Conservation (phyloP, 2,113 vertebrate genomes). For the Camelus dromedarius region DNA sequence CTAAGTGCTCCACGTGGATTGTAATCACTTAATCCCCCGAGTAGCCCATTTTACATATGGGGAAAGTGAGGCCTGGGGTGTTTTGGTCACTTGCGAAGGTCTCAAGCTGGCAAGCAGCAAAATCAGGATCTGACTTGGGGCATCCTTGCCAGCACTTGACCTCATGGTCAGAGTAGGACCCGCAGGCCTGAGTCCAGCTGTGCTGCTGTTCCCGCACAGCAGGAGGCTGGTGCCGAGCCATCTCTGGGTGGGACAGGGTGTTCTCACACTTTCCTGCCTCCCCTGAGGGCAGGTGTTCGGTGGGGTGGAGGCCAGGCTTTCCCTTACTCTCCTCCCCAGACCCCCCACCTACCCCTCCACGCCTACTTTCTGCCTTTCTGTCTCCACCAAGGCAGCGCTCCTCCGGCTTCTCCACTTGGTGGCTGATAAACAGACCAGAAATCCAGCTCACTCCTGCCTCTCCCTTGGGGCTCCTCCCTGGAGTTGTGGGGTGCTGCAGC, state of each 20-base stretch:
- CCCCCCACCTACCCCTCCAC: fast-evolving
- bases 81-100: neutral
- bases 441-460: neutral
- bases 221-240: too few species aligned
- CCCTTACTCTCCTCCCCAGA: too few species aligned
- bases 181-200: too few species aligned
- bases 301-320: fast-evolving
- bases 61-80: neutral
- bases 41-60: neutral
- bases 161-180: neutral
- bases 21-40: neutral
- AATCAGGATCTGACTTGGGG: neutral
- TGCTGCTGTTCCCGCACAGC: too few species aligned
- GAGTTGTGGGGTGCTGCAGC: neutral
- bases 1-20: fast-evolving
- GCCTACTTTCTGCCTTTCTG: neutral
- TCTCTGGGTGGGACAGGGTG: neutral
- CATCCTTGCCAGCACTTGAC: neutral
- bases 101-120: neutral
- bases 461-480: neutral
- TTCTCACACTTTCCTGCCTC: neutral
- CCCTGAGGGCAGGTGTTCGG: neutral
- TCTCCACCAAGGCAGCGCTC: fast-evolving
- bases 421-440: neutral
- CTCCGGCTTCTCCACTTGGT: fast-evolving